phyloP scores from a whole-genome alignment of 1,140 invertebrate species.

The Panagrolaimus sp. region DNA sequence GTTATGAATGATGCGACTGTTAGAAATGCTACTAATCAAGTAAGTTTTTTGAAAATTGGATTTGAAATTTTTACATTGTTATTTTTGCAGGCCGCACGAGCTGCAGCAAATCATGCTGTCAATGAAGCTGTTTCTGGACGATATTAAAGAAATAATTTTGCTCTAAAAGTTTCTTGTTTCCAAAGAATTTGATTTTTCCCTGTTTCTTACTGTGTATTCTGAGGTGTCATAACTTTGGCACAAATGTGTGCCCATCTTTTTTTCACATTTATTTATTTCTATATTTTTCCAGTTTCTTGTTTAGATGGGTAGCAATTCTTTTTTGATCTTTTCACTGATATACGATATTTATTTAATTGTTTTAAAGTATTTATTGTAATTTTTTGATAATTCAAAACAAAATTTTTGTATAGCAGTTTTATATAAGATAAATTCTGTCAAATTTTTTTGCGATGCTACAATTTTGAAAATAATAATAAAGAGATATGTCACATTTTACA shows the following conservation, averaged over 20 bases:
- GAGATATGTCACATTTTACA: not conserved
- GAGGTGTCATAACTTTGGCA: not conserved
- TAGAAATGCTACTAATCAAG: constrained; percentile 73
- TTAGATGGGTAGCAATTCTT: too few species aligned
- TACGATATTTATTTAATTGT: too few species aligned
- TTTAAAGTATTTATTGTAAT: too few species aligned
- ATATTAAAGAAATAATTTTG: constrained; percentile 27
- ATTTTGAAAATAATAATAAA: not conserved
- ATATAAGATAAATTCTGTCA: not conserved
- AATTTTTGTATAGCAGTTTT: not conserved
- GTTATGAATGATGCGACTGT: constrained; percentile 89
- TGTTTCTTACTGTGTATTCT: constrained; percentile 7
- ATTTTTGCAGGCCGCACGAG: constrained; percentile 59
- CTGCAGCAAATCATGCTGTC: constrained; percentile 65
- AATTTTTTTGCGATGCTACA: not conserved
- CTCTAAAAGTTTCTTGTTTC: not conserved
- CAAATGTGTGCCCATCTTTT: constrained; percentile 1
- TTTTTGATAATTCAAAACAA: too few species aligned
- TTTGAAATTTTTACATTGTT: too few species aligned
- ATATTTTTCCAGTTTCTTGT: constrained; percentile 40
- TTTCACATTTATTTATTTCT: not conserved
- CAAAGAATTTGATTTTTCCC: constrained; percentile 4
- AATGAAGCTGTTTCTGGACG: constrained; percentile 37
- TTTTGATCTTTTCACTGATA: too few species aligned
- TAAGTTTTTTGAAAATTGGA: too few species aligned